Evolutionary conservation across 2,113 vertebrate species (phyloP).

Genomic region (Macaca fascicularis): T2T-MFA8v1.1 NC_088386.1:111117501-111118000

Average conservation of each 20-base stretch:
- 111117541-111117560: neutral
- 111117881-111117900: no score
- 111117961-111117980: no score
- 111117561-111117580: neutral
- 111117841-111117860: no score
- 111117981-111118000: no score
- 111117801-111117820: no score
- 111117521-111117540: slow-evolving; percentile 48
- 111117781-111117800: neutral
- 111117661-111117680: neutral
- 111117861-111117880: no score
- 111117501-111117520: neutral
- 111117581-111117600: neutral
- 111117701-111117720: neutral
- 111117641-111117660: neutral
- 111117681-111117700: neutral
- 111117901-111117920: no score
- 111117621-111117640: slow-evolving; percentile 8
- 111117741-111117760: neutral
- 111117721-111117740: neutral
- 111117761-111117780: neutral
- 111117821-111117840: no score
- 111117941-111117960: no score
- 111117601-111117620: neutral
- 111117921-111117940: no score